A percentile compares a stretch with the other conserved stretches of the same genome.
phyloP scores from a whole-genome alignment of 2,113 vertebrate species.

The Proteles cristata region DNA sequence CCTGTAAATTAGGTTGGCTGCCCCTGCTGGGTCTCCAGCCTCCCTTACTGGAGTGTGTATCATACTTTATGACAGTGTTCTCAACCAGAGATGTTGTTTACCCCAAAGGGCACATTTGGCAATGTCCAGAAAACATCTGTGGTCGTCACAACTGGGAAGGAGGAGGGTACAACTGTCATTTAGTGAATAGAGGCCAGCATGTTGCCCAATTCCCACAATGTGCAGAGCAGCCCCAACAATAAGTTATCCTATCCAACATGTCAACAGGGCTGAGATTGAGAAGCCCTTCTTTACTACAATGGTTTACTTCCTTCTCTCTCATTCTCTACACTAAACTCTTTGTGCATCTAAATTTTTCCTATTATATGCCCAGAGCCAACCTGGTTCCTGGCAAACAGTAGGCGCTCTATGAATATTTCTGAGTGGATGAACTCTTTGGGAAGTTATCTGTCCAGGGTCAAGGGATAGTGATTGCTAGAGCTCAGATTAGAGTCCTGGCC shows the following conservation, averaged over 20 bases:
- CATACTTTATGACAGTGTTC: not conserved
- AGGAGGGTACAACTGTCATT: not conserved
- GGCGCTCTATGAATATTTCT: not conserved
- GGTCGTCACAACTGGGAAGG: not conserved
- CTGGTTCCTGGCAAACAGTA: not conserved
- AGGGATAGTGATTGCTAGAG: not conserved
- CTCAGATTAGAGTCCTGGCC: not conserved
- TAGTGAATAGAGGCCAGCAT: not conserved
- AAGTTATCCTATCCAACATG: not conserved
- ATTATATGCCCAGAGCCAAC: not conserved
- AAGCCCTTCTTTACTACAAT: not conserved
- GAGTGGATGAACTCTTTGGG: not conserved
- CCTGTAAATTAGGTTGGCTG: not conserved
- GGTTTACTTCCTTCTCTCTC: not conserved
- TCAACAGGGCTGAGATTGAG: not conserved
- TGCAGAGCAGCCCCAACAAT: not conserved
- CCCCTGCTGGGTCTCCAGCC: not conserved
- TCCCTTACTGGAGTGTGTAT: not conserved
- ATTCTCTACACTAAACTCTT: not conserved
- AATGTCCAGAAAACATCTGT: constrained; percentile 24
- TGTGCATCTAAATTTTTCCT: not conserved
- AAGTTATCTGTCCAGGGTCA: not conserved
- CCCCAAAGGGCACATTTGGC: not conserved
- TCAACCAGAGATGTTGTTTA: not conserved
- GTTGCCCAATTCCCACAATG: not conserved